Evolutionary conservation across 2,888 invertebrate genomes (phyloP).

Genomic region (Epiperipatus broadwayi): DNA sequence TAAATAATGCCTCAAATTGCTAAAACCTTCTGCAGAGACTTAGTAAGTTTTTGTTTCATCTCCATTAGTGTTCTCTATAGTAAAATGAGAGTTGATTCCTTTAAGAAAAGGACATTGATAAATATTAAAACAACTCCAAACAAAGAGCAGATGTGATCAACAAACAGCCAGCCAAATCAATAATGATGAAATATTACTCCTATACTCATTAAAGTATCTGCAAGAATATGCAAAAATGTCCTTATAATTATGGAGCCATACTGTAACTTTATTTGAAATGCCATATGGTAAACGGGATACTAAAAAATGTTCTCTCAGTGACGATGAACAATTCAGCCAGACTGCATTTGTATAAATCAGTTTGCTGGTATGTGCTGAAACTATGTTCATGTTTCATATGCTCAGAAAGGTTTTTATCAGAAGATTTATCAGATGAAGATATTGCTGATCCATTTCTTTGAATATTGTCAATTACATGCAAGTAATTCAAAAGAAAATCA

Average conservation of each 20-base stretch:
- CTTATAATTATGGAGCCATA: conserved; percentile 27
- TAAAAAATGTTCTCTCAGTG: no score
- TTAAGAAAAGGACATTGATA: conserved; percentile 34
- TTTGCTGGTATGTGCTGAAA: no score
- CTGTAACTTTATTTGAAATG: no score
- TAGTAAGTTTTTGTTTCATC: conserved; percentile 20
- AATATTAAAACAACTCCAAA: conserved; percentile 36
- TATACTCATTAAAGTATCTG: conserved; percentile 38
- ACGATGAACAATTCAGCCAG: no score
- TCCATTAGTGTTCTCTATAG: conserved; percentile 27
- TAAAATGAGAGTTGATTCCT: conserved; percentile 30
- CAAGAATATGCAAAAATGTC: conserved; percentile 38
- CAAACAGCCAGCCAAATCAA: conserved; percentile 37
- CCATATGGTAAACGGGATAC: no score
- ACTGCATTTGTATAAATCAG: no score
- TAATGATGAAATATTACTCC: conserved; percentile 38
- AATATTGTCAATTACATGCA: no score
- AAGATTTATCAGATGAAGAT: no score
- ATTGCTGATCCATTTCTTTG: no score
- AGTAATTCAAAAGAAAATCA: no score
- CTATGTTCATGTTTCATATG: no score
- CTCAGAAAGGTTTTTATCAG: no score
- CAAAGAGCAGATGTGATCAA: conserved; percentile 40
- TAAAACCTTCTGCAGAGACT: conserved; percentile 24
- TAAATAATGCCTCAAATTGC: conserved; percentile 31